Evolutionary conservation across 2,888 invertebrate genomes (phyloP), one percentile per base, ranked within the genome.

Genomic region (Germaria angustata): DNA sequence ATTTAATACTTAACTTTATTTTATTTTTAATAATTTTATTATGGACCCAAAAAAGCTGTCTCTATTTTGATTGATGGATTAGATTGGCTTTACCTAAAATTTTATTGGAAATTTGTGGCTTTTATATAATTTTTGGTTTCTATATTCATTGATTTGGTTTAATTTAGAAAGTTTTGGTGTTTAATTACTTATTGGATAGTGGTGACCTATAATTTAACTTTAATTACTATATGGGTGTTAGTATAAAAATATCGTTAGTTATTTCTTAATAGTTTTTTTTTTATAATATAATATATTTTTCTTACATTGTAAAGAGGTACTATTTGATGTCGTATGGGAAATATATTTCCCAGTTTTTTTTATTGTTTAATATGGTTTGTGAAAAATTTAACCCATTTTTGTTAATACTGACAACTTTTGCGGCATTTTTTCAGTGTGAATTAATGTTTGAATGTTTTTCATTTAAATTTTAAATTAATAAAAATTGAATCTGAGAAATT

Each of bases 251-350:
- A 22, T 49, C 13, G 4, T 53, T 15, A 9, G 17, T 39, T 39
- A n/a, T n/a, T 39, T 13, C 13, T 13, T n/a, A n/a, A 13, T n/a
- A 2, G 36, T 36, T 36, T 11, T 22, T 49, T 22, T 22, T 49
- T 49, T 17, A 49, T 5, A 8, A n/a, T 9, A 5, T 28, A 28
- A 28, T 28, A 28, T 28, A 28, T 28, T 28, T 17, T 46, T 22
- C 49, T 49, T 49, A 49, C 2, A 49, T 49, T 49, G 20, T 22
- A 49, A 49, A 49, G 49, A 49, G 49, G 49, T 49, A 49, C 49
- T 22, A 2, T 49, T 49, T 49, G 13, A 49, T 49, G 13, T 49
- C 49, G 20, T 13, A 22, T 28, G 7, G 11, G 24, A 22, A 24
- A 24, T 5, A 13, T 11, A 1, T 22, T 49, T 49, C 22, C 49